phyloP scores from a whole-genome alignment of 1,140 invertebrate species.

The Rhopalosiphum maidis region DNA sequence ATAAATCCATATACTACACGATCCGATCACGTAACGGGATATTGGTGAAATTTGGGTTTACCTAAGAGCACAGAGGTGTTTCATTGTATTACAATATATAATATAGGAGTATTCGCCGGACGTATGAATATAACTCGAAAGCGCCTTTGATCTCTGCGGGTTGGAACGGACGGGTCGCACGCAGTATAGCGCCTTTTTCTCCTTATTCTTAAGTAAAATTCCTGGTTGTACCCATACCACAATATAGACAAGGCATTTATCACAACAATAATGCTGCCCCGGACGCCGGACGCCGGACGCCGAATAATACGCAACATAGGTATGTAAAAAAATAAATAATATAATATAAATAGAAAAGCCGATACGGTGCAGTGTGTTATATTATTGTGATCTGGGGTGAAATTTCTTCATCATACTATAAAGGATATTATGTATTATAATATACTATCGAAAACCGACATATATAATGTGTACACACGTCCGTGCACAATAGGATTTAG shows the following conservation, averaged over 20 bases:
- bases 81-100: neutral
- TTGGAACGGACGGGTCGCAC: neutral
- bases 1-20: neutral
- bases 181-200: slow-evolving; percentile 1
- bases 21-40: neutral
- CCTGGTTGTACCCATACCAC: neutral
- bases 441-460: slow-evolving; percentile 33
- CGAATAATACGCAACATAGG: neutral
- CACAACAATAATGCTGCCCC: neutral
- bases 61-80: neutral
- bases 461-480: neutral
- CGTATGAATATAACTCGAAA: neutral
- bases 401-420: slow-evolving; percentile 38
- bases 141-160: slow-evolving; percentile 48
- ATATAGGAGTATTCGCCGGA: neutral
- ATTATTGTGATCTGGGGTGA: slow-evolving; percentile 41
- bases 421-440: slow-evolving; percentile 4
- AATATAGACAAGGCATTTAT: neutral
- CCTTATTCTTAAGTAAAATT: neutral
- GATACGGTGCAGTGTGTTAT: neutral
- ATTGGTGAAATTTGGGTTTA: neutral
- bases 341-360: slow-evolving; percentile 35
- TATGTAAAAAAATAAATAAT: neutral
- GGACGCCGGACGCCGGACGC: neutral
- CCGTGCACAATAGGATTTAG: slow-evolving; percentile 24